Evolutionary conservation across 53 echinoderm and acorn worm species (phyloP), one percentile per base, ranked within the genome.

Genomic region (Astropecten irregularis): DNA sequence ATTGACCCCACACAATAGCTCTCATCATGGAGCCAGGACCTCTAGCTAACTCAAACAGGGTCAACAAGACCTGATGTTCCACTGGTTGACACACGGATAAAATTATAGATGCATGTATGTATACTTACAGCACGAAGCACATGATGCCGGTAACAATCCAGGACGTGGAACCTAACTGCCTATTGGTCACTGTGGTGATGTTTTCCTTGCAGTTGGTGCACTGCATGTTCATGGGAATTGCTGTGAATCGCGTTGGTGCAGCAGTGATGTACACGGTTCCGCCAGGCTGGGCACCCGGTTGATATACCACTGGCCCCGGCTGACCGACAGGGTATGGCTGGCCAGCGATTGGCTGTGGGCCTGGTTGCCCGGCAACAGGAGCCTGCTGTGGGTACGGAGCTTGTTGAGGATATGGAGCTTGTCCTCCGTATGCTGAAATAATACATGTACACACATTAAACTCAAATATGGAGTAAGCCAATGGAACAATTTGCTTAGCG

Each of bases 191-290:
- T 0, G 92, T 64, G 21, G 89, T 86, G 22, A 92, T 76, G 25
- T 81, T 77, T 49, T 83, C 89, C 44, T 60, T 50, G 29, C 92
- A 92, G 60, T 89, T 92, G 5, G 92, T 86, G 68, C 92, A 92
- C 28, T 71, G 73, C 23, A 64, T n/a, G 36, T 14, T 64, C 64
- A 64, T 64, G 0, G 64, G 64, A 2, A 64, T 20, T 34, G 64
- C 36, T 7, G 64, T 64, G 64, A 64, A 64, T 20, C 37, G 33
- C 1, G n/a, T 7, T 7, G 64, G 64, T 36, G 36, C n/a, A 36
- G 29, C 20, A n/a, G n/a, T 30, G 59, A 30, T 58, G 59, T 30
- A 3, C 31, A 64, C 14, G 18, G 36, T 20, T 11, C 6, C 42
- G 42, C 6, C 11, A 11, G 6, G 6, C 6, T 6, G 6, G 11